These are phyloP conservation scores for Rambutsinella grinnellia DNA, from an alignment of 2,888 invertebrate genomes.

Conservation along the genomic window DNA sequence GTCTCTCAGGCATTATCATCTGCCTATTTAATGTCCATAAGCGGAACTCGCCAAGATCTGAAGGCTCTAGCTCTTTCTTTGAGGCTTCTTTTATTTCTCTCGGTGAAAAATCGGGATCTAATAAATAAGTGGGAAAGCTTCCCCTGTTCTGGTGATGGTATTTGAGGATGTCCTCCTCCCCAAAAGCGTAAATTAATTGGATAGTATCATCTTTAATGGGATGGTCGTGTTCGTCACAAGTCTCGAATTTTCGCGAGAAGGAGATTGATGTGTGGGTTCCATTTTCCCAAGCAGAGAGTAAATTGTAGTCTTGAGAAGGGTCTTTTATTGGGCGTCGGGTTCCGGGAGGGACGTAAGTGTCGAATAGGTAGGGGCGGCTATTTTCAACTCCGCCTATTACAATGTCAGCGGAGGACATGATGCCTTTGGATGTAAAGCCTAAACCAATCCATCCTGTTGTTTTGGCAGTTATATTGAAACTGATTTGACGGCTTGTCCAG, in stretches of 20 bases:
- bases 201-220: constrained; percentile 27
- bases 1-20: constrained; percentile 14
- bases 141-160: constrained; percentile 41
- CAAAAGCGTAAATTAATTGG: constrained; percentile 43
- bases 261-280: constrained; percentile 34
- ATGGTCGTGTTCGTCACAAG: constrained; percentile 34
- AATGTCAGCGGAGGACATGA: constrained; percentile 25
- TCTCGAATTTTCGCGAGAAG: constrained; percentile 25
- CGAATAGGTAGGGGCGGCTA: too few species aligned
- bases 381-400: constrained; percentile 39
- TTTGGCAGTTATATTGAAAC: constrained; percentile 30
- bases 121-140: constrained; percentile 22
- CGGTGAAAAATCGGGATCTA: constrained; percentile 31
- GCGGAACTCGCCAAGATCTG: constrained; percentile 26
- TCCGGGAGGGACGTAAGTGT: too few species aligned
- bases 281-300: constrained; percentile 36
- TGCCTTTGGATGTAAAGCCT: constrained; percentile 28
- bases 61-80: constrained; percentile 28
- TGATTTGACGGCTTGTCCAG: constrained; percentile 16
- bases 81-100: constrained; percentile 30
- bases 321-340: constrained; percentile 18
- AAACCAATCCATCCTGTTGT: constrained; percentile 46
- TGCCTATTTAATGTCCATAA: constrained; percentile 26
- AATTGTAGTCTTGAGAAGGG: constrained; percentile 20
- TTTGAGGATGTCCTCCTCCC: constrained; percentile 24